phyloP scores from a whole-genome alignment of 1,140 invertebrate species.

The Drosophila navojoa region DNA sequence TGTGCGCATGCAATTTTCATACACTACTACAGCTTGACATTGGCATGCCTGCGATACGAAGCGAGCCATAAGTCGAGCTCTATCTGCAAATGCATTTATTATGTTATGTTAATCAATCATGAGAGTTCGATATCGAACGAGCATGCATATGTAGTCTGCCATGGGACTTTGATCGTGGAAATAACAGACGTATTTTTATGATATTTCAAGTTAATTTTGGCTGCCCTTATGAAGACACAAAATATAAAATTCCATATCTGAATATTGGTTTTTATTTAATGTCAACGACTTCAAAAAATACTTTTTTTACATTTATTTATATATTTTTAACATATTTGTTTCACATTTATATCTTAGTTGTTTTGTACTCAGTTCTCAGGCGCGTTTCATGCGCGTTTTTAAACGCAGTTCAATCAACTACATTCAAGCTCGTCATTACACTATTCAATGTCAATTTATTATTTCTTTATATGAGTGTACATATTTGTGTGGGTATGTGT shows the following conservation, averaged over 20 bases:
- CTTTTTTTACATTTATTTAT: not conserved
- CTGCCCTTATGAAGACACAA: too few species aligned
- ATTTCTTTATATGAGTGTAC: not conserved
- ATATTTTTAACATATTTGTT: not conserved
- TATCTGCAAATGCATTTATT: constrained; percentile 1
- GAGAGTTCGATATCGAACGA: too few species aligned
- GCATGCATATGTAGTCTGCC: too few species aligned
- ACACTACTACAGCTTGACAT: not conserved
- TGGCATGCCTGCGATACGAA: constrained; percentile 16
- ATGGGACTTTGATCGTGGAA: too few species aligned
- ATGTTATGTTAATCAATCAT: constrained; percentile 2
- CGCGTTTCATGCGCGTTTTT: constrained; percentile 31
- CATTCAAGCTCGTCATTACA: not conserved
- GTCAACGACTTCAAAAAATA: constrained; percentile 8
- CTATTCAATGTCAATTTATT: constrained; percentile 30
- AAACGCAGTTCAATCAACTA: constrained; percentile 36
- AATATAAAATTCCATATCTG: too few species aligned
- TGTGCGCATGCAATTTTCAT: constrained; percentile 23
- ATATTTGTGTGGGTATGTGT: not conserved
- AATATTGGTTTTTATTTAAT: not conserved
- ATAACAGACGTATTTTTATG: too few species aligned
- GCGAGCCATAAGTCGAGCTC: not conserved
- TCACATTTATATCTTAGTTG: not conserved
- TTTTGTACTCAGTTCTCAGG: constrained; percentile 5
- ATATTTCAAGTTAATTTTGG: too few species aligned